Evolutionary conservation across 2,797 vertebrate genomes (phyloP).

Genomic region (Tadarida brasiliensis): DNA sequence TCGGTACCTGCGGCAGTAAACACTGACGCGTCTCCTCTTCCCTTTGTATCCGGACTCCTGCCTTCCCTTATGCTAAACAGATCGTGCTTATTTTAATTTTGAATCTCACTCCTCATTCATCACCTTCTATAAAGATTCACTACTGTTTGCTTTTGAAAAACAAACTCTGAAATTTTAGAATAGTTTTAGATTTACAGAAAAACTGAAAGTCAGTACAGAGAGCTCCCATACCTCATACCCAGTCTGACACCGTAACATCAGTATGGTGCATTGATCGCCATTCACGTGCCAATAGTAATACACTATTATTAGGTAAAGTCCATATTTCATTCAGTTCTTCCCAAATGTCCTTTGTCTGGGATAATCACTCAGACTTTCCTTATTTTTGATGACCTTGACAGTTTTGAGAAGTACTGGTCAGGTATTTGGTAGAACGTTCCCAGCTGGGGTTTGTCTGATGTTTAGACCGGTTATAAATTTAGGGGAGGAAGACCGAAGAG

Average conservation of each 20-base stretch:
- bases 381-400: neutral
- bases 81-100: neutral
- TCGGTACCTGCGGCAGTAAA: rapidly evolving
- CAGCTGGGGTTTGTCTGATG: neutral
- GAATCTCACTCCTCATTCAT: neutral
- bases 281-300: neutral
- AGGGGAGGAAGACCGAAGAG: neutral
- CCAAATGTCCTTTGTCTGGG: neutral
- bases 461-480: neutral
- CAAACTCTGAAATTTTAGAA: neutral
- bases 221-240: neutral
- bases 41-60: neutral
- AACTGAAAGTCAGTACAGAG: neutral
- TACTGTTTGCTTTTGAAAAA: neutral
- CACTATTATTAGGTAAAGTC: neutral
- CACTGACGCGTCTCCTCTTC: neutral
- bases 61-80: neutral
- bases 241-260: neutral
- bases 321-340: neutral
- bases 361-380: neutral
- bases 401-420: neutral
- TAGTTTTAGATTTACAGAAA: neutral
- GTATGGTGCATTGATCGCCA: neutral
- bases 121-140: neutral
- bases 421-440: neutral